Base-by-base conservation (phyloP, 2,797 vertebrate genomes). In the Melanogrammus aeglefinus region DNA sequence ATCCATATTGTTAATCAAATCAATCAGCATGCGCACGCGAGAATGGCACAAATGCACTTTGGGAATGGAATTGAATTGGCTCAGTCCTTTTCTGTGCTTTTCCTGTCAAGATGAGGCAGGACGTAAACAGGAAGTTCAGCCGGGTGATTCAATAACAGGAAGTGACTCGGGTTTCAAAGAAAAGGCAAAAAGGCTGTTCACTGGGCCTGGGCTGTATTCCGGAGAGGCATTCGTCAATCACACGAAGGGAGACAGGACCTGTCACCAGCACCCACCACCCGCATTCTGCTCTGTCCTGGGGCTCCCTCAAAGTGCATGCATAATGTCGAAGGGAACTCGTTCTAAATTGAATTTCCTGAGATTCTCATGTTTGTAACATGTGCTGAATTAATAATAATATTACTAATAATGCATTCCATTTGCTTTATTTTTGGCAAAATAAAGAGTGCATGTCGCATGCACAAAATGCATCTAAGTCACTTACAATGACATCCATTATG, bases 211-310 rank as follows among this genome's bases (percentile, higher is more conserved):
- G 78, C 76, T 77, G 63, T 73, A 81, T 81, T 4, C 74, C 18
- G 76, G 81, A 82, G 78, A 84, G 82, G 85, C 16, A 21, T 90
- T 89, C 82, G 77, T 88, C 89, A 84, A 77, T 88, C 79, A 84
- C 79, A 78, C 76, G 86, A 86, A 84, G 9, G 47, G 73, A 81
- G 85, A 87, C 82, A 81, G 72, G 82, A 41, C 80, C 81, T 75
- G 78, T 87, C 86, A 87, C 87, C 88, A 85, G 84, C 85, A 86
- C 79, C 88, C 85, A 82, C 90, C 87, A 85, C 80, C 79, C 77
- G 73, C 80, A 76, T 44, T 75, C 79, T 78, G 75, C 75, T 86
- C 79, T 80, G 75, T 75, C 74, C 51, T 3, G 66, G 79, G 79
- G 79, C 66, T 3, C 33, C 76, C 72, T 85, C 81, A 79, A 83